These are phyloP conservation scores for Scomberomorus guttatus DNA, from an alignment of 2,797 vertebrate genomes.

Conservation along the genomic window DNA sequence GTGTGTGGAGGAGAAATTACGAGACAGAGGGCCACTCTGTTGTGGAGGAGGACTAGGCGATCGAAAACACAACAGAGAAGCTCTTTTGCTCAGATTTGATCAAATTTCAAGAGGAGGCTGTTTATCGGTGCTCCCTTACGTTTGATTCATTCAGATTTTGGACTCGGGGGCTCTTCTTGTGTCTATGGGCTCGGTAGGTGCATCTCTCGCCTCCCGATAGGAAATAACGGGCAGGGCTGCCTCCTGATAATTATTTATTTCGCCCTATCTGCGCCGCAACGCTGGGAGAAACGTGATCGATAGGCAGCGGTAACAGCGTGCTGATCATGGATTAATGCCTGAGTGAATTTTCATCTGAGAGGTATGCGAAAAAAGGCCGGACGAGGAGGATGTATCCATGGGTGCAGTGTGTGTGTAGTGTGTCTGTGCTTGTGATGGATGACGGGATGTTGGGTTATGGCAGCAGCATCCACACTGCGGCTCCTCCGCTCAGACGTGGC, in stretches of 20 bases:
- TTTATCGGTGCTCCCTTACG: background rate
- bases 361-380: slow-evolving; percentile 67
- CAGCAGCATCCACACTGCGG: slow-evolving; percentile 61
- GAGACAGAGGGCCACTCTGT: slow-evolving; percentile 70
- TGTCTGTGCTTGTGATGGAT: slow-evolving; percentile 52
- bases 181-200: slow-evolving; percentile 74
- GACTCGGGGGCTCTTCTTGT: slow-evolving; percentile 25
- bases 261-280: slow-evolving; percentile 62
- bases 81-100: background rate
- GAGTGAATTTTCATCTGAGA: slow-evolving; percentile 72
- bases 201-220: slow-evolving; percentile 70
- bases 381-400: slow-evolving; percentile 28
- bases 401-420: slow-evolving; percentile 9
- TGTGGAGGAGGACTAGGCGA: slow-evolving; percentile 67
- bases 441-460: slow-evolving; percentile 32
- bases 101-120: background rate
- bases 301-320: slow-evolving; percentile 46
- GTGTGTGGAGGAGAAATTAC: slow-evolving; percentile 65
- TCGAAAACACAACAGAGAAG: slow-evolving; percentile 43
- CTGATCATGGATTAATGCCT: slow-evolving; percentile 83
- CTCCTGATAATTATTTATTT: slow-evolving; percentile 63
- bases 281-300: slow-evolving; percentile 69
- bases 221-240: slow-evolving; percentile 74
- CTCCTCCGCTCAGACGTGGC: slow-evolving; percentile 16
- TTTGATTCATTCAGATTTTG: slow-evolving; percentile 9